Evolutionary conservation across 2,888 invertebrate genomes (phyloP).

Genomic region (Coelopa pilipes): DNA sequence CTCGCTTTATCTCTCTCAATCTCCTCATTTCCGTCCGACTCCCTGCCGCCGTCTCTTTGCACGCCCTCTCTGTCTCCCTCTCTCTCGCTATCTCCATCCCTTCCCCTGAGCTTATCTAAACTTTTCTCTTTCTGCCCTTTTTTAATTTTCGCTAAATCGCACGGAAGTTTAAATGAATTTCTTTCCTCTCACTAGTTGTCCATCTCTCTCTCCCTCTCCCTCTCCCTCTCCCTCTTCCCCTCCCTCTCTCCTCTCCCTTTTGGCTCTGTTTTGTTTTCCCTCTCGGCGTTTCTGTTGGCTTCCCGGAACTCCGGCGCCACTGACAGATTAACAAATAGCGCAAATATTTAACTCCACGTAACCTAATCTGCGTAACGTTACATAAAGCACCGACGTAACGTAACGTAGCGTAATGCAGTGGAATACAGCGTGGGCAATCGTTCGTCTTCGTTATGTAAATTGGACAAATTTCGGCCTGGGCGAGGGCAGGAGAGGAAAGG

Average conservation of each 20-base stretch:
- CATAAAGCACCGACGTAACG: not conserved
- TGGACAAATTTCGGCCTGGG: not conserved
- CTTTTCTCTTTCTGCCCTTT: not conserved
- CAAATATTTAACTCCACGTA: slow-evolving; percentile 21
- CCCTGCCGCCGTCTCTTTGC: too few species aligned
- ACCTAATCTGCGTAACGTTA: not conserved
- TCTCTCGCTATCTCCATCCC: not conserved
- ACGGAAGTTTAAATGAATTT: not conserved
- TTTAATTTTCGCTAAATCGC: not conserved
- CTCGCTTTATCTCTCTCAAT: too few species aligned
- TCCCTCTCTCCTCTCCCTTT: slow-evolving; percentile 25
- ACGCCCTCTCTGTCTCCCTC: too few species aligned
- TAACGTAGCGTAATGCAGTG: not conserved
- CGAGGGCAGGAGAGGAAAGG: too few species aligned
- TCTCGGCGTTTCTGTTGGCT: not conserved
- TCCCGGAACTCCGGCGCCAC: slow-evolving; percentile 4
- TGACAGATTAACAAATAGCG: slow-evolving; percentile 19
- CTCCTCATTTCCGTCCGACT: too few species aligned
- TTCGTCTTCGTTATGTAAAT: slow-evolving; percentile 5
- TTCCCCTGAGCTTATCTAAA: slow-evolving; percentile 5
- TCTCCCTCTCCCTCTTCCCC: not conserved
- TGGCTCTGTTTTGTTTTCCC: slow-evolving; percentile 16
- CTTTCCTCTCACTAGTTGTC: not conserved
- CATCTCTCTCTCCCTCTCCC: not conserved
- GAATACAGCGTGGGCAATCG: not conserved